Evolutionary conservation across 2,797 vertebrate genomes (phyloP).

Genomic region (Megaceryle alcyon): DNA sequence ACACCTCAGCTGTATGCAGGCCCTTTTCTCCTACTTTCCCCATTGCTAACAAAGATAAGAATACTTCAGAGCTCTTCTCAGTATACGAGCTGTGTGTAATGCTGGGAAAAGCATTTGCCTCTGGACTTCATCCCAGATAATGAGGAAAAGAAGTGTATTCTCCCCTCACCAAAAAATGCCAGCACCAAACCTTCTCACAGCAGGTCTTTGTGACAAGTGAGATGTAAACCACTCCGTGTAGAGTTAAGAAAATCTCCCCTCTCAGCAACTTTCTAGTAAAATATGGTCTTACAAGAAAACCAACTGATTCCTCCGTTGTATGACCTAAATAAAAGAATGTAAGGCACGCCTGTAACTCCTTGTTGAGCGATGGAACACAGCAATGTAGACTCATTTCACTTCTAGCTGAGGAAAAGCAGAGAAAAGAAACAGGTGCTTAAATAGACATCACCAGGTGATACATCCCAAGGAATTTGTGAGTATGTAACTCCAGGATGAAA

Average conservation of each 20-base stretch:
- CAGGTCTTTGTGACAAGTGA: neutral
- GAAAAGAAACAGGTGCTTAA: neutral
- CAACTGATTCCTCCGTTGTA: neutral
- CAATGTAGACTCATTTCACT: neutral
- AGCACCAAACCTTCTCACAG: neutral
- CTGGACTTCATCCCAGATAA: neutral
- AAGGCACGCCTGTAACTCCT: neutral
- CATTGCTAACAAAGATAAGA: no score
- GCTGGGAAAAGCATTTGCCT: neutral
- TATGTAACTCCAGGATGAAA: neutral
- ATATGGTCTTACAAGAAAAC: neutral
- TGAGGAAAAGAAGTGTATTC: neutral
- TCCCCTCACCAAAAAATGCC: neutral
- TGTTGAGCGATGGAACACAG: neutral
- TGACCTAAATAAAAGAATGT: neutral
- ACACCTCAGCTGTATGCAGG: neutral
- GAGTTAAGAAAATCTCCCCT: neutral
- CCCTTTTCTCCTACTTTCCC: neutral
- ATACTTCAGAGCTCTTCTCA: neutral
- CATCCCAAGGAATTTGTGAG: neutral
- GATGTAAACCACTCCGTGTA: no score
- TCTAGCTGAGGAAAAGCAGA: neutral
- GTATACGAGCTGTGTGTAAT: neutral
- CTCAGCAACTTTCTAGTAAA: neutral
- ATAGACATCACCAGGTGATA: neutral